phyloP scores from a whole-genome alignment of 2,797 vertebrate species.

The Lateolabrax maculatus region DNA sequence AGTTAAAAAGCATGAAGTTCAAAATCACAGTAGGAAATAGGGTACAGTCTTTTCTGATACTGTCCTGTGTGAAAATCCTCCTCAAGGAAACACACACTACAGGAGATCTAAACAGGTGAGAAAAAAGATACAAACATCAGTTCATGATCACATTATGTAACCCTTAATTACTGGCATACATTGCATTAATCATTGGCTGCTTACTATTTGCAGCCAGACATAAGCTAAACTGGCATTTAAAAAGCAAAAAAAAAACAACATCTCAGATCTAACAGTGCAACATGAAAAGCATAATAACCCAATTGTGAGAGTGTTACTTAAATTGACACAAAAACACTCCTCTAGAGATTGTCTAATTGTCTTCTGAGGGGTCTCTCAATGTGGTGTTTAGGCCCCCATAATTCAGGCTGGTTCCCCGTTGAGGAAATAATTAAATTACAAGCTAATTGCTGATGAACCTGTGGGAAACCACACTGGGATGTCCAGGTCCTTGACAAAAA shows the following conservation, averaged over 20 bases:
- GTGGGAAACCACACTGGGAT: constrained; percentile 8
- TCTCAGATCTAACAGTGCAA: neutral
- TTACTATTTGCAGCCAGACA: neutral
- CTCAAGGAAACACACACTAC: neutral
- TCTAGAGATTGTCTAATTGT: constrained; percentile 52
- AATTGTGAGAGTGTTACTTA: constrained; percentile 26
- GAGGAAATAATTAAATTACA: constrained; percentile 50
- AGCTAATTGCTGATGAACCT: constrained; percentile 33
- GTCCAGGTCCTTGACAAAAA: constrained; percentile 13
- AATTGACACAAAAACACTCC: constrained; percentile 29
- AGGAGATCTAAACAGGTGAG: constrained; percentile 27
- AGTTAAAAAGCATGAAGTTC: neutral
- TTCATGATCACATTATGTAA: neutral
- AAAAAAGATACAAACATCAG: neutral
- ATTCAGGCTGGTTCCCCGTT: constrained; percentile 26
- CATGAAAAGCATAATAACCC: neutral
- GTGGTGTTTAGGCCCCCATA: constrained; percentile 28
- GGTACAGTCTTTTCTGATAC: neutral
- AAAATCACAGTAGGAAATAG: constrained; percentile 3
- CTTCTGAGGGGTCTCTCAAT: constrained; percentile 38
- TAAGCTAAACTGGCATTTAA: neutral
- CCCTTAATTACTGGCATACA: neutral
- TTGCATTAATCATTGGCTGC: neutral
- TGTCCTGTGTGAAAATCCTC: neutral
- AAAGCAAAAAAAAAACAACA: constrained; percentile 12